Base-by-base conservation (phyloP, 2,888 invertebrate species). In the Lasius fuliginosus region DNA sequence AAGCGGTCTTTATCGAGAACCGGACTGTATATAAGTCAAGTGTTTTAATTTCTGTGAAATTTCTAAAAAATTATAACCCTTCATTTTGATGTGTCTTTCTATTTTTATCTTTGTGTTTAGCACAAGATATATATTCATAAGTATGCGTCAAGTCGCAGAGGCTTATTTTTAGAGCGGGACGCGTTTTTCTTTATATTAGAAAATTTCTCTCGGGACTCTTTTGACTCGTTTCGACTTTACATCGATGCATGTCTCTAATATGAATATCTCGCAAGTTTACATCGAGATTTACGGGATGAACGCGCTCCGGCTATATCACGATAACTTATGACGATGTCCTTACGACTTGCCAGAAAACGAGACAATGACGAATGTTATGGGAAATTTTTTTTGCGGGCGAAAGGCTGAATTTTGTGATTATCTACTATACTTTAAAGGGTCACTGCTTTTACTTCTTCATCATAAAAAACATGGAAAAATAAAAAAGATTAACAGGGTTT, bases 301-400 rank as follows among this genome's bases (percentile, higher is more conserved):
- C 40, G 40, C 36, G 67, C 53, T 60, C 1, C n/a, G n/a, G 12
- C 18, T 30, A 74, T 9, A 11, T 53, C 65, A 53, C 67, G 36
- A 18, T 46, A 53, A 12, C 18, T 68, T 76, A 74, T 27, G 60
- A 73, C n/a, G 40, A 74, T 15, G 5, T 42, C 64, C 30, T 77
- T 77, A 68, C 53, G 40, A 77, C 33, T 46, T n/a, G 33, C 23
- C 30, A 68, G 68, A 53, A 40, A 67, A 27, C 40, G n/a, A 0
- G 18, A 65, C 49, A 18, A 53, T 65, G 75, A 76, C 65, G 53
- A 76, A 76, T 65, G 27, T 67, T 36, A 76, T 53, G 65, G 53
- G 33, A 12, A 5, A 11, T 8, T 12, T 36, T 76, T 36, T 23
- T 64, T 23, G 18, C 15, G 49, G 65, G 46, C 9, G 67, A 27